These are phyloP conservation scores for Drosophila sordidula DNA, from an alignment of 2,888 invertebrate genomes.

Conservation along the genomic window DNA sequence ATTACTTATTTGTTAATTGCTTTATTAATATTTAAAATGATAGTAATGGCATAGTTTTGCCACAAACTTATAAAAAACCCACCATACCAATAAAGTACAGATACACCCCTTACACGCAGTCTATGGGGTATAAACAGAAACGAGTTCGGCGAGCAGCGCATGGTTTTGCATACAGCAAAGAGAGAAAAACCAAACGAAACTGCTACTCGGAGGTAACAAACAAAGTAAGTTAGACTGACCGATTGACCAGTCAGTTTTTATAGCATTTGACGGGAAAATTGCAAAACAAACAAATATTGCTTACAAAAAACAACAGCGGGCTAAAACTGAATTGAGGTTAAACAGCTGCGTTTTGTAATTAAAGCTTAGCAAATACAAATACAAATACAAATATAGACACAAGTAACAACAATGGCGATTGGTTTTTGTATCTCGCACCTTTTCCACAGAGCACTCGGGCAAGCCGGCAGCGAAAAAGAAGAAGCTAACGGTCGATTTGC, in stretches of 20 bases:
- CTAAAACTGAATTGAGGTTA: slow-evolving; percentile 61
- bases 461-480: slow-evolving; percentile 82
- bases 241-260: slow-evolving; percentile 39
- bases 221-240: slow-evolving; percentile 26
- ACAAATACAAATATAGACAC: slow-evolving; percentile 11
- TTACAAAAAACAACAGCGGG: slow-evolving; percentile 30
- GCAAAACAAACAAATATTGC: slow-evolving; percentile 29
- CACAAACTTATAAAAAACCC: neutral
- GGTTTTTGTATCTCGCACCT: slow-evolving; percentile 2
- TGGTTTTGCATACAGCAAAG: slow-evolving; percentile 25
- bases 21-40: neutral
- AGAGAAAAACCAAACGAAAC: slow-evolving; percentile 7
- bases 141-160: slow-evolving; percentile 11
- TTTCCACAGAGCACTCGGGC: slow-evolving; percentile 56
- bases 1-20: too few species aligned
- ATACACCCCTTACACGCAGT: neutral
- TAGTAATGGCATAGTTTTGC: too few species aligned
- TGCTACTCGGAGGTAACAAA: slow-evolving; percentile 30
- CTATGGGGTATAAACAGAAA: slow-evolving; percentile 7
- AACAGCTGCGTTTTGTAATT: slow-evolving; percentile 53
- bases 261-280: slow-evolving; percentile 61
- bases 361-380: slow-evolving; percentile 27
- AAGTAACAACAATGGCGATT: slow-evolving; percentile 21
- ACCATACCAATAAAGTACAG: neutral
- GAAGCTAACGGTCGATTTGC: slow-evolving; percentile 69